A percentile compares a stretch with the other conserved stretches of the same genome.
These are phyloP conservation scores for Agapostemon virescens DNA, from an alignment of 2,888 invertebrate genomes.

Conservation along the genomic window DNA sequence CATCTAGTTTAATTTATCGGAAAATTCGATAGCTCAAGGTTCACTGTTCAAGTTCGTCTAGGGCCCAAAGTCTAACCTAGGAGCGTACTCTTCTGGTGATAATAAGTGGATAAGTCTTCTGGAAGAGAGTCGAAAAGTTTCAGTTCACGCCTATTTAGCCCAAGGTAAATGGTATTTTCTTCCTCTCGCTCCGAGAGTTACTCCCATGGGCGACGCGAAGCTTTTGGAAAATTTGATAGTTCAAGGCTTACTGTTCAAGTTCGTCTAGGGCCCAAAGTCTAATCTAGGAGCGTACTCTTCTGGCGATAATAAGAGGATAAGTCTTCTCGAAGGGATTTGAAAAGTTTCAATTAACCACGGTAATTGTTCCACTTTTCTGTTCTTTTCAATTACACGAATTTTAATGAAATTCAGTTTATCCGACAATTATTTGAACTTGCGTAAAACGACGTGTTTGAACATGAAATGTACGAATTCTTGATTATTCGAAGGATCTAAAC, in stretches of 20 bases:
- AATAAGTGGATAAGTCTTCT: neutral
- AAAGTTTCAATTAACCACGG: neutral
- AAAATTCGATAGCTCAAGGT: too few relatives aligned
- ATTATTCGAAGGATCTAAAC: neutral
- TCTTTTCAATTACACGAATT: neutral
- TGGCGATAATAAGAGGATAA: neutral
- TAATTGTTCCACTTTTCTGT: neutral
- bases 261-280: too few relatives aligned
- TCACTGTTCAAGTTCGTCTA: too few relatives aligned
- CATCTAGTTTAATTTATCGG: too few relatives aligned
- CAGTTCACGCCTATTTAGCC: neutral
- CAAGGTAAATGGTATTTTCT: neutral
- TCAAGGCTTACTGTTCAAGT: too few relatives aligned
- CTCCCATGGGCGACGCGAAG: neutral
- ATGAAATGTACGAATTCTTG: neutral
- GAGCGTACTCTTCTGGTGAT: neutral
- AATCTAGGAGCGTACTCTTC: neutral
- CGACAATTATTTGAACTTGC: too few relatives aligned
- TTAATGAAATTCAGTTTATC: too few relatives aligned
- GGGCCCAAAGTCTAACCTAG: too few relatives aligned
- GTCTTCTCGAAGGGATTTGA: neutral
- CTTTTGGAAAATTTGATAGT: too few relatives aligned
- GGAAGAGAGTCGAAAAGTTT: neutral
- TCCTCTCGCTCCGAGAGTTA: neutral
- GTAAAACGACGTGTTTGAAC: too few relatives aligned